Conservation (phyloP, 2,888 invertebrate genomes). For the Dromius quadrimaculatus region DNA sequence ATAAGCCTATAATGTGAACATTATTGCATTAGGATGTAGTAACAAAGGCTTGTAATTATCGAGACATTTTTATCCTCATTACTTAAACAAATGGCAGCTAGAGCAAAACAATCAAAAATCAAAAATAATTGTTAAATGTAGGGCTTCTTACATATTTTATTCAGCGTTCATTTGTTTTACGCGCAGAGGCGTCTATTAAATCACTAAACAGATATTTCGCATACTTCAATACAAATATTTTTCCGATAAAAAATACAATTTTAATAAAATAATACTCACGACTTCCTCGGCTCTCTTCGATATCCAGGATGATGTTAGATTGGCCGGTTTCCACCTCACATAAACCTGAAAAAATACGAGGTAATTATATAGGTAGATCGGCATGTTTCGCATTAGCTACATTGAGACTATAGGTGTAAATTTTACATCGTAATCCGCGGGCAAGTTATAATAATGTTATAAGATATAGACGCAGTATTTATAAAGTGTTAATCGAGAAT, state of each 20-base stretch:
- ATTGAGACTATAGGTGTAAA: not conserved
- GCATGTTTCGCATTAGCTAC: constrained; percentile 27
- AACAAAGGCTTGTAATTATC: too few species aligned
- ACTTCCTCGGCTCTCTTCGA: constrained; percentile 87
- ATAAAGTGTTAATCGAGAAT: constrained; percentile 2
- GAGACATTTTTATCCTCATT: too few species aligned
- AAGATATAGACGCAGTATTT: not conserved
- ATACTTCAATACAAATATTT: too few species aligned
- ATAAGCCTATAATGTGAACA: too few species aligned
- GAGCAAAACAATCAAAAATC: too few species aligned
- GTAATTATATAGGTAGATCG: constrained; percentile 39
- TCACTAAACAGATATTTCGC: too few species aligned
- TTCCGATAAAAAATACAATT: not conserved
- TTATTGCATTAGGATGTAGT: too few species aligned
- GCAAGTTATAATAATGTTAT: not conserved
- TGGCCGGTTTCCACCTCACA: constrained; percentile 91
- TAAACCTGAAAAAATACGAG: constrained; percentile 67
- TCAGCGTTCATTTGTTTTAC: too few species aligned
- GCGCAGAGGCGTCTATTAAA: too few species aligned
- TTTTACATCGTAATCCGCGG: not conserved
- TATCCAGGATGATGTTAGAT: constrained; percentile 90
- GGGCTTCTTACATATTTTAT: too few species aligned
- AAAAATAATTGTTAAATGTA: too few species aligned
- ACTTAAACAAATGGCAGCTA: too few species aligned
- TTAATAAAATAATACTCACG: constrained; percentile 74